Conservation (phyloP, 2,888 invertebrate species). For the Agrotis exclamationis region DNA sequence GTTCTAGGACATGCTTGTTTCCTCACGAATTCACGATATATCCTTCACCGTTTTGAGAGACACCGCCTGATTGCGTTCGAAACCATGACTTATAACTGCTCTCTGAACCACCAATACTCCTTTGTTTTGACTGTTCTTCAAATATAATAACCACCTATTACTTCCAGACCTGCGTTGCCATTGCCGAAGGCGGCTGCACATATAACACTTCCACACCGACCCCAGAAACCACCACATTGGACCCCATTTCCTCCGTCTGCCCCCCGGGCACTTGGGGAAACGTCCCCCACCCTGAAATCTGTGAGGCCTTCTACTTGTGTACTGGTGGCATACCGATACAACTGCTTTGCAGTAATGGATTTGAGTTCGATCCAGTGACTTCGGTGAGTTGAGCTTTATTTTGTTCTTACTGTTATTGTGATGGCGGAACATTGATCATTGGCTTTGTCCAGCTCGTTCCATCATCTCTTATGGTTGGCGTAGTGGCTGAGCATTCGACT, state of each 20-base stretch:
- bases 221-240: conserved; percentile 18
- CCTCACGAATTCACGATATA: too few species aligned
- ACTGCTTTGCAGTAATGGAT: conserved; percentile 67
- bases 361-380: conserved; percentile 67
- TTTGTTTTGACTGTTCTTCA: too few species aligned
- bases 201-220: conserved; percentile 33
- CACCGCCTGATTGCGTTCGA: too few species aligned
- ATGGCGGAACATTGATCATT: too few species aligned
- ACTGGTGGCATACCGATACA: conserved; percentile 62
- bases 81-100: too few species aligned
- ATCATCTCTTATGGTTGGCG: too few species aligned
- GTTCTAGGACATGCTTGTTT: too few species aligned
- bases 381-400: conserved; percentile 28
- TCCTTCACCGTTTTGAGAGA: too few species aligned
- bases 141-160: background rate
- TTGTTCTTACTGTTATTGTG: too few species aligned
- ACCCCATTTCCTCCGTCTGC: conserved; percentile 25
- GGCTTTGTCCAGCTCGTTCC: too few species aligned
- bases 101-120: too few species aligned
- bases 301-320: conserved; percentile 65
- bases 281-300: conserved; percentile 39
- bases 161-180: conserved; percentile 63
- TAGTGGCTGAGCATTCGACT: too few species aligned
- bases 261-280: conserved; percentile 50
- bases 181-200: conserved; percentile 71